phyloP scores from a whole-genome alignment of 2,113 vertebrate species.

The Atractosteus spatula region DNA sequence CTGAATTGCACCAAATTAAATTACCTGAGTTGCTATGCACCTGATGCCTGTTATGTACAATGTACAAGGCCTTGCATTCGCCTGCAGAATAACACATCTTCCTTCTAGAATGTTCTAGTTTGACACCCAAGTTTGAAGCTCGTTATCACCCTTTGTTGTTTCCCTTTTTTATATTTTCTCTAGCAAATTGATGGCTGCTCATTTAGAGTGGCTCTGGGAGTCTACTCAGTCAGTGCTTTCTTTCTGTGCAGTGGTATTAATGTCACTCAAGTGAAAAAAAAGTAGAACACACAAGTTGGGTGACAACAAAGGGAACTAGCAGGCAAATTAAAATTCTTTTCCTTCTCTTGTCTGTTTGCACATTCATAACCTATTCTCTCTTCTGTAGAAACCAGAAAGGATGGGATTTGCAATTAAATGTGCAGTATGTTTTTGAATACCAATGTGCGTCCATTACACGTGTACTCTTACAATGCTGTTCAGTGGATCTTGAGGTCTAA shows the following conservation, averaged over 20 bases:
- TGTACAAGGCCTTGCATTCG: too few species aligned
- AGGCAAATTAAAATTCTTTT: conserved; percentile 36
- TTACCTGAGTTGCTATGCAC: too few species aligned
- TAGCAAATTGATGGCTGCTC: not conserved
- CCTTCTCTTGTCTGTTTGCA: conserved; percentile 33
- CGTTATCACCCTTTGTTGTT: too few species aligned
- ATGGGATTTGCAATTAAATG: conserved; percentile 40
- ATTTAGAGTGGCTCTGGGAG: not conserved
- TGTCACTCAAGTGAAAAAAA: conserved; percentile 8
- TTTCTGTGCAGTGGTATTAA: not conserved
- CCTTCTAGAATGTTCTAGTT: too few species aligned
- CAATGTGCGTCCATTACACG: conserved; percentile 19
- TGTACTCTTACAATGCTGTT: conserved; percentile 22
- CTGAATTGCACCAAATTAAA: too few species aligned
- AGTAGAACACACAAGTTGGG: conserved; percentile 1
- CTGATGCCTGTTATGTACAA: too few species aligned
- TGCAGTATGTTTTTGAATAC: conserved; percentile 31
- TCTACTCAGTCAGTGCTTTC: not conserved
- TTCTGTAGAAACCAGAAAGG: conserved; percentile 26
- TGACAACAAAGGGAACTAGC: conserved; percentile 5
- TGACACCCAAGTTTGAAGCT: too few species aligned
- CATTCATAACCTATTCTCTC: conserved; percentile 28
- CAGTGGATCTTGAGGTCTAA: not conserved
- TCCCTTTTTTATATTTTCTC: too few species aligned
- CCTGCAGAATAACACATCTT: too few species aligned